phyloP scores from a whole-genome alignment of 2,888 invertebrate species.

The Hydriomena furcata region DNA sequence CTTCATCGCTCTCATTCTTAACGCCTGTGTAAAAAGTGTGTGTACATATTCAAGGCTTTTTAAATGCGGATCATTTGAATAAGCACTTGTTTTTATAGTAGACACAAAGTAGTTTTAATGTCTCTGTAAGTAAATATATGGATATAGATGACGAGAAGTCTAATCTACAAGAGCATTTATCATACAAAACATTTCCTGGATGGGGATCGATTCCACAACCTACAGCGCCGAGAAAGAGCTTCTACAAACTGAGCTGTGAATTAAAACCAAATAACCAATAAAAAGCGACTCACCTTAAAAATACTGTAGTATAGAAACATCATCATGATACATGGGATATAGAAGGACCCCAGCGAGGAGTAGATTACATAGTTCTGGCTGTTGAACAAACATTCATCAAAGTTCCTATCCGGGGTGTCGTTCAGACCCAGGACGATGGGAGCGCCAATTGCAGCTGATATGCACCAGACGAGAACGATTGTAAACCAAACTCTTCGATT shows the following conservation, averaged over 20 bases:
- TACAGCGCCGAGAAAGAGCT: too few relatives aligned
- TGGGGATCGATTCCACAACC: too few relatives aligned
- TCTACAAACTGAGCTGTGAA: too few relatives aligned
- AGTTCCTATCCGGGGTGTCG: slow-evolving; percentile 93
- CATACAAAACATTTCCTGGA: too few relatives aligned
- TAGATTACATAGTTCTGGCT: slow-evolving; percentile 99
- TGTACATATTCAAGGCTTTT: not conserved
- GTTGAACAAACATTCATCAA: slow-evolving; percentile 96
- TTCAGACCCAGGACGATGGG: slow-evolving; percentile 98
- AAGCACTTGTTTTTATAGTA: too few relatives aligned
- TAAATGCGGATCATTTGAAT: too few relatives aligned
- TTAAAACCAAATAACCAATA: too few relatives aligned
- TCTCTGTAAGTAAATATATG: too few relatives aligned
- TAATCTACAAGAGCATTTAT: too few relatives aligned
- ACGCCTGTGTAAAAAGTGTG: slow-evolving; percentile 85
- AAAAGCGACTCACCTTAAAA: slow-evolving; percentile 97
- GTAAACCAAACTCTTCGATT: slow-evolving; percentile 97
- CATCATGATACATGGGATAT: slow-evolving; percentile 99
- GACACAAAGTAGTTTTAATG: too few relatives aligned
- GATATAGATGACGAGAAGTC: too few relatives aligned
- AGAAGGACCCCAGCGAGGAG: slow-evolving; percentile 99
- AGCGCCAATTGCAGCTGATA: slow-evolving; percentile 95
- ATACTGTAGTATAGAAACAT: slow-evolving; percentile 98
- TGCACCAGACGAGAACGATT: slow-evolving; percentile 97
- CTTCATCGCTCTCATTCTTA: slow-evolving; percentile 92